Evolutionary conservation across 2,888 invertebrate species (phyloP).

Genomic region (Anticlea derivata): DNA sequence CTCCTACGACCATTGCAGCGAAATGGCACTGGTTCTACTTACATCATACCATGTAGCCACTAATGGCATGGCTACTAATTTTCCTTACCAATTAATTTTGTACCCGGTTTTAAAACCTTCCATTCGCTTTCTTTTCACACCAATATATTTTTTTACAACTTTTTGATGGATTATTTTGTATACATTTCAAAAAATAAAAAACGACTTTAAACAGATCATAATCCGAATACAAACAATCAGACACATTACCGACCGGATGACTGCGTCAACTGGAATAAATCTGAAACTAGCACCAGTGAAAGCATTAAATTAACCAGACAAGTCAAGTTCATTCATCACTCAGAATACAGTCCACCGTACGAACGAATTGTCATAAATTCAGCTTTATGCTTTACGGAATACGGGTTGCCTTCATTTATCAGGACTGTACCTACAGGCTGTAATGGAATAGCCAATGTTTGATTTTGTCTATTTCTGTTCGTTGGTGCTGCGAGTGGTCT

Average conservation of each 20-base stretch:
- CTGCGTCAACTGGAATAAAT: constrained; percentile 6
- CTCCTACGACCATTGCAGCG: too few species aligned
- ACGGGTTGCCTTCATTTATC: constrained; percentile 1
- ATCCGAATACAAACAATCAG: constrained; percentile 5
- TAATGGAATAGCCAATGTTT: constrained; percentile 24
- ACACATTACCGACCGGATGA: constrained; percentile 6
- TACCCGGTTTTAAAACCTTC: too few species aligned
- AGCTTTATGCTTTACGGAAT: constrained; percentile 6
- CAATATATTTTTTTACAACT: too few species aligned
- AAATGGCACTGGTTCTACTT: too few species aligned
- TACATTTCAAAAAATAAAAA: not conserved
- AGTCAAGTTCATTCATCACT: constrained; percentile 31
- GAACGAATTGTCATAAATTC: constrained; percentile 2
- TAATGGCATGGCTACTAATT: too few species aligned
- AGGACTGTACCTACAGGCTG: constrained; percentile 1
- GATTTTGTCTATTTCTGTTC: constrained; percentile 29
- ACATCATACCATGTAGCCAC: too few species aligned
- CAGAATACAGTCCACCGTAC: constrained; percentile 9
- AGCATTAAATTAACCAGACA: constrained; percentile 26
- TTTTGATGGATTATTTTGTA: not conserved
- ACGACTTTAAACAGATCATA: not conserved
- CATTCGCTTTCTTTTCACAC: too few species aligned
- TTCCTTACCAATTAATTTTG: too few species aligned
- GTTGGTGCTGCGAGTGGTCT: constrained; percentile 12
- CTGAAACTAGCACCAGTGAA: constrained; percentile 15